Conservation (phyloP, 2,113 vertebrate genomes). For the Nyctibius bracteatus region DNA sequence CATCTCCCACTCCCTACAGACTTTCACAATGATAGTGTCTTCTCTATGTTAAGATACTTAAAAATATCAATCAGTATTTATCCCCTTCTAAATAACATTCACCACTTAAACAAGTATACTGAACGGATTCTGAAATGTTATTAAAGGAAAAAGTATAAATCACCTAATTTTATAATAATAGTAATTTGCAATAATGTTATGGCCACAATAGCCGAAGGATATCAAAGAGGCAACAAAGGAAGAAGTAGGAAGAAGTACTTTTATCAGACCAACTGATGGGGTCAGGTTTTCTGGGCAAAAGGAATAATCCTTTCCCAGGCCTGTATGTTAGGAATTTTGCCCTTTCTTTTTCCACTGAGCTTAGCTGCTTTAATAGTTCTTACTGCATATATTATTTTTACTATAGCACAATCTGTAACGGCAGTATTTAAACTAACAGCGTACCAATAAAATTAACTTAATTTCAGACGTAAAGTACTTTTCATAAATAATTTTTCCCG, state of each 20-base stretch:
- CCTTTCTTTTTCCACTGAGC: not conserved
- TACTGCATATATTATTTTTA: not conserved
- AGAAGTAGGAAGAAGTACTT: not conserved
- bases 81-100: not conserved
- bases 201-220: not conserved
- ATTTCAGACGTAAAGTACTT: not conserved
- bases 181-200: not conserved
- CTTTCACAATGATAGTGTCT: not conserved
- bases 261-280: not conserved
- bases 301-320: not conserved
- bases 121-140: not conserved
- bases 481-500: not conserved
- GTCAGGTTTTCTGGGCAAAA: not conserved
- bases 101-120: not conserved
- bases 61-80: constrained; percentile 40
- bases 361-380: not conserved
- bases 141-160: not conserved
- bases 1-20: not conserved
- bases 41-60: not conserved
- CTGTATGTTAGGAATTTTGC: not conserved
- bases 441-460: not conserved
- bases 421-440: not conserved
- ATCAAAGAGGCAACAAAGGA: not conserved
- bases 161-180: not conserved
- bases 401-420: not conserved